These are phyloP conservation scores for Andrena chrysosceles DNA, from an alignment of 2,888 invertebrate species.

Conservation along the genomic window DNA sequence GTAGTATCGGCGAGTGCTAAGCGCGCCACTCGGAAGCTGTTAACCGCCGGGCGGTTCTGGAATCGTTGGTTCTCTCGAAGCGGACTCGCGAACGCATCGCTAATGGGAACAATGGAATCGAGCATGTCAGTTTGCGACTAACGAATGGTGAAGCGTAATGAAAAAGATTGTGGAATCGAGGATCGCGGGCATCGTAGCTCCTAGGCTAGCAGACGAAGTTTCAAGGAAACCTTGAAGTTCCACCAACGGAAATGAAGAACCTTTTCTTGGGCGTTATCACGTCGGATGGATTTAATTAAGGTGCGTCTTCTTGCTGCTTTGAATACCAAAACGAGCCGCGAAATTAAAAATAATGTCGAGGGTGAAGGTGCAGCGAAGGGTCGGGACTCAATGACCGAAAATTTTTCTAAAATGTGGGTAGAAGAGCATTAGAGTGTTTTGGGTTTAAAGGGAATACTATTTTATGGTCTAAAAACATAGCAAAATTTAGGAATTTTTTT, in stretches of 20 bases:
- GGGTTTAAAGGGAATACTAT: too few relatives aligned
- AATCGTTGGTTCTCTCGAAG: conserved; percentile 57
- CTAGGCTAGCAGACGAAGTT: not conserved
- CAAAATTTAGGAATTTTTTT: too few relatives aligned
- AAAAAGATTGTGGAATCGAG: not conserved
- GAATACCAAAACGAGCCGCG: not conserved
- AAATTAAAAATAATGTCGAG: not conserved
- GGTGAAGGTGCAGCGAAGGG: not conserved
- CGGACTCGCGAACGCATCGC: conserved; percentile 51
- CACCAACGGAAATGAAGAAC: not conserved
- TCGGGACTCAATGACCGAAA: not conserved
- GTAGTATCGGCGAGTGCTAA: conserved; percentile 57
- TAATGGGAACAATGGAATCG: conserved; percentile 57
- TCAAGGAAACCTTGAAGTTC: not conserved
- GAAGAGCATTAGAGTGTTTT: not conserved
- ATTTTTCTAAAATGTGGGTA: not conserved
- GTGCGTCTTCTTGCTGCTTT: not conserved
- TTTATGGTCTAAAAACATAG: too few relatives aligned
- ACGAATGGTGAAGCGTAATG: conserved; percentile 38
- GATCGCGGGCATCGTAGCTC: not conserved
- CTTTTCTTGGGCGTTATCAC: not conserved
- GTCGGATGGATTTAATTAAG: conserved; percentile 23
- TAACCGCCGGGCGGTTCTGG: conserved; percentile 44
- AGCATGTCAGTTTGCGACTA: conserved; percentile 38
- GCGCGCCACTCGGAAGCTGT: conserved; percentile 54